These are phyloP conservation scores for Pelosia muscerda DNA, from an alignment of 2,888 invertebrate genomes.

Conservation along the genomic window DNA sequence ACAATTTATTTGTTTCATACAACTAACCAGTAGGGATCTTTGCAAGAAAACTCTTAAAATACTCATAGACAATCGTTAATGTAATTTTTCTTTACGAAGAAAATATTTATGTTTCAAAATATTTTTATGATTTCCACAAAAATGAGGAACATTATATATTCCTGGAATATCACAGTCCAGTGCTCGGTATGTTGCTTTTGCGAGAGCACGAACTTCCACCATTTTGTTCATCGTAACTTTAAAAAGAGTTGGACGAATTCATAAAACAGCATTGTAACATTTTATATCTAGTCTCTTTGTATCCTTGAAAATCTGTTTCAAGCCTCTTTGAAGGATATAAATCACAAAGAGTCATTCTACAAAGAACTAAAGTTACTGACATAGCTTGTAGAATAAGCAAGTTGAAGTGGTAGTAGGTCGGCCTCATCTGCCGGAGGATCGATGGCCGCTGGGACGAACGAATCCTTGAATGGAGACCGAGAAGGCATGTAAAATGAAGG, in stretches of 20 bases:
- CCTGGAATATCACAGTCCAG: constrained; percentile 1
- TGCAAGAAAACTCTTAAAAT: neutral
- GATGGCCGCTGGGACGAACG: too few species aligned
- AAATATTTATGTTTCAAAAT: neutral
- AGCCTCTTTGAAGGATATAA: too few species aligned
- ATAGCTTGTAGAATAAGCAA: too few species aligned
- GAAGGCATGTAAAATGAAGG: too few species aligned
- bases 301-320: too few species aligned
- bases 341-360: too few species aligned
- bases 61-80: neutral
- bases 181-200: neutral
- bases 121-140: neutral
- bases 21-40: neutral
- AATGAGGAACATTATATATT: neutral
- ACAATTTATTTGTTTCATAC: too few species aligned
- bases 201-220: neutral
- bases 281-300: neutral
- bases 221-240: neutral
- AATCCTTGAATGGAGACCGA: too few species aligned
- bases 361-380: too few species aligned
- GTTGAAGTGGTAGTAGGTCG: too few species aligned
- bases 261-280: neutral
- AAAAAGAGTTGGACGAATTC: neutral
- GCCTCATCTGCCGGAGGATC: too few species aligned
- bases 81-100: neutral